Percentiles rank a stretch among this genome's conserved stretches.
phyloP scores from a whole-genome alignment of 1,140 invertebrate genomes.

The Dryas iulia region DNA sequence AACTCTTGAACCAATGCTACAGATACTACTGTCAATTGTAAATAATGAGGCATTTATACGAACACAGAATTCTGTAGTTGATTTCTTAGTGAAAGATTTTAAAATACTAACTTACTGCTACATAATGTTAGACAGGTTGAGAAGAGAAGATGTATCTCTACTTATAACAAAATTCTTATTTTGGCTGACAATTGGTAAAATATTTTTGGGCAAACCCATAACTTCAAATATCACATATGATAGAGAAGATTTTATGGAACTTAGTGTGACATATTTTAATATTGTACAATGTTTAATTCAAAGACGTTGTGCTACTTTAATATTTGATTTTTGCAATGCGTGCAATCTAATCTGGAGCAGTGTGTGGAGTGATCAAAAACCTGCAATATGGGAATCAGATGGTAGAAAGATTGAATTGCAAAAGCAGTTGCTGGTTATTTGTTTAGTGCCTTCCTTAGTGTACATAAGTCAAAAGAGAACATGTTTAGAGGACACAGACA shows the following conservation, averaged over 20 bases:
- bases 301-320: conserved; percentile 39
- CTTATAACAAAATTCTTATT: conserved; percentile 52
- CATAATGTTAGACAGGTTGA: conserved; percentile 47
- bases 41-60: conserved; percentile 44
- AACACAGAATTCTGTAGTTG: conserved; percentile 40
- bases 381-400: conserved; percentile 24
- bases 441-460: conserved; percentile 82
- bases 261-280: conserved; percentile 56
- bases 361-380: conserved; percentile 43
- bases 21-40: conserved; percentile 52
- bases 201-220: conserved; percentile 48
- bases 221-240: conserved; percentile 39
- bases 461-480: conserved; percentile 69
- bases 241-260: conserved; percentile 55
- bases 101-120: conserved; percentile 45
- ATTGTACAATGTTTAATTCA: conserved; percentile 50
- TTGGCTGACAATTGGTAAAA: conserved; percentile 49
- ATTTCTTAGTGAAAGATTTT: conserved; percentile 45
- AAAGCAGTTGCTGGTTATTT: conserved; percentile 81
- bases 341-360: conserved; percentile 56
- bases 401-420: conserved; percentile 44
- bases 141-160: conserved; percentile 46
- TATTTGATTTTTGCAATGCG: conserved; percentile 55
- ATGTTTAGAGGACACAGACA: conserved; percentile 70
- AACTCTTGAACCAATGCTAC: conserved; percentile 53